Evolutionary conservation across 2,888 invertebrate genomes (phyloP).

Genomic region (Crocallis elinguaria): DNA sequence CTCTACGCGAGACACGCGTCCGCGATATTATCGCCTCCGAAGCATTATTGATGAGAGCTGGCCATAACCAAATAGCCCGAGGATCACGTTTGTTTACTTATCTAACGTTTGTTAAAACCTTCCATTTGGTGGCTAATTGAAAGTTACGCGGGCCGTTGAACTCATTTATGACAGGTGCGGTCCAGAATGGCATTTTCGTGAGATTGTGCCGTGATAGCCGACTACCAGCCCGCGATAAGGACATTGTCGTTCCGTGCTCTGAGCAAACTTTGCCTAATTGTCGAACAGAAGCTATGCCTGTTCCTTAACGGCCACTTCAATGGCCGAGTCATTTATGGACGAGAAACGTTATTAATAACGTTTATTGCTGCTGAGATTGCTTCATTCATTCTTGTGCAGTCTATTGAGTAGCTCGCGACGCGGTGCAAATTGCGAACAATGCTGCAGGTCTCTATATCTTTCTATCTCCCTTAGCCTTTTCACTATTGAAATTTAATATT

Average conservation of each 20-base stretch:
- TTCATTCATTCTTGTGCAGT: conserved; percentile 77
- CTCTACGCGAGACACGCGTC: conserved; percentile 78
- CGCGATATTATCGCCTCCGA: conserved; percentile 77
- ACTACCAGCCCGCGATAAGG: conserved; percentile 73
- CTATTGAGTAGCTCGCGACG: conserved; percentile 67
- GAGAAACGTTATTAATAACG: conserved; percentile 72
- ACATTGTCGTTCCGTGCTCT: conserved; percentile 53
- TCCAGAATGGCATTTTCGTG: conserved; percentile 78
- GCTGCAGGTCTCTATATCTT: conserved; percentile 60
- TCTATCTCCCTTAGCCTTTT: conserved; percentile 53
- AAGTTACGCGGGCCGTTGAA: conserved; percentile 62
- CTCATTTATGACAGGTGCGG: conserved; percentile 80
- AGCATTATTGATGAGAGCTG: conserved; percentile 81
- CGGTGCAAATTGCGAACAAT: conserved; percentile 66
- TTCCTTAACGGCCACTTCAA: conserved; percentile 58
- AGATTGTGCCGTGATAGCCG: conserved; percentile 75
- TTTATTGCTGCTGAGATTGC: conserved; percentile 72
- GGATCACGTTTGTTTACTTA: conserved; percentile 82
- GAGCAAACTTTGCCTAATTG: conserved; percentile 69
- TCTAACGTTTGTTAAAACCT: conserved; percentile 69
- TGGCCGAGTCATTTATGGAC: conserved; percentile 70
- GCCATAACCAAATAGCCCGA: conserved; percentile 80
- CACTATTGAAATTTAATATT: conserved; percentile 64
- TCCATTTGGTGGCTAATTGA: conserved; percentile 74
- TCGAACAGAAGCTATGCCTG: conserved; percentile 73